Evolutionary conservation across 1,140 invertebrate genomes (phyloP), one percentile per base, ranked within the genome.

Genomic region (Colletes latitarsis): DNA sequence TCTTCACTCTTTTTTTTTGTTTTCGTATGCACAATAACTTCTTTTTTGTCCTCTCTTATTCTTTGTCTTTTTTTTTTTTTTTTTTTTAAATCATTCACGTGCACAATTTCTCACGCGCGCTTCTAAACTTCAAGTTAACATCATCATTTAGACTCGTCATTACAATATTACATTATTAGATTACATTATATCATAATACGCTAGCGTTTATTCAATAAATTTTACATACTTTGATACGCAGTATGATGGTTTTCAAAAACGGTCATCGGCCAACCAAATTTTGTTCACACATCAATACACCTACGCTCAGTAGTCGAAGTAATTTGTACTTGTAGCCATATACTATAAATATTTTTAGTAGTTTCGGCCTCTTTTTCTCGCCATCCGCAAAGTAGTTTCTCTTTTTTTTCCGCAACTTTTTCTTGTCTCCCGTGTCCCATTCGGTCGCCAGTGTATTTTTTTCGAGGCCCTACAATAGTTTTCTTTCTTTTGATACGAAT

Each of bases 281-380:
- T 93, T 93, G 92, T 93, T 92, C 92, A 93, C 92, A 93, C 93
- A 93, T 93, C 92, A 93, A 93, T 93, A 93, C 92, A 93, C 90
- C 92, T 93, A 93, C 92, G 92, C 90, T 93, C 92, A 92, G 92
- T 93, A 93, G 92, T 93, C 92, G 93, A 93, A 93, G 92, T 93
- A 93, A 93, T 93, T 93, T 93, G 92, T 93, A 93, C 93, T 93
- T 93, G 93, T 93, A 93, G 92, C 93, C 93, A 93, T 93, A 93
- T 93, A 93, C 92, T 93, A 92, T 93, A 93, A 93, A 93, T 93
- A 93, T 93, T 93, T 91, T 79, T 93, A 92, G 89, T 92, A 92
- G 91, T 92, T 84, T 92, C 92, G 91, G 91, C 91, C 92, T 90
- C 90, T 79, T 21, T 49, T 67, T 67, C 87, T 92, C 74, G 72